Evolutionary conservation across 92 coral and sea anemone genomes (phyloP), one percentile per base, ranked within the genome.

Genomic region (Muricea muricata): DNA sequence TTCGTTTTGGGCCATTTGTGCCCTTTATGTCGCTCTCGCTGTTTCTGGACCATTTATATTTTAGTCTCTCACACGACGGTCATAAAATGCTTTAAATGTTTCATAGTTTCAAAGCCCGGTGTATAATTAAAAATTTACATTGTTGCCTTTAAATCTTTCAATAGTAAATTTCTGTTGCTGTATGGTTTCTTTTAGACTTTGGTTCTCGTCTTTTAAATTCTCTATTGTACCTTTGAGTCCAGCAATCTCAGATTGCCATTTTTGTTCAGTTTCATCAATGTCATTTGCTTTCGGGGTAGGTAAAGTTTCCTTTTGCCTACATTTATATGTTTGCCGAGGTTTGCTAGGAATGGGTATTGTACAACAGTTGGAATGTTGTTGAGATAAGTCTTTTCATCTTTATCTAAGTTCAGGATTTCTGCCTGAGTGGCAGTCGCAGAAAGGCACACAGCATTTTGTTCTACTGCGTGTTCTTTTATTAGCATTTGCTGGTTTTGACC

Each of bases 331-430:
- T 29, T 29, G 68, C 26, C 7, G 32, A 24, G 32, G 1, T 28
- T 63, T 15, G 35, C 37, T 63, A 28, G 70, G 70, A 41, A 55
- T 70, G 70, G 80, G 87, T 54, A 63, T 50, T 69, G 87, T 17
- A 54, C 65, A 68, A 82, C n/a, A 25, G 68, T 69, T 71, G 87
- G 80, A 20, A 50, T 39, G 57, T 82, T 47, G 54, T 52, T 23
- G 0, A 0, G 30, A 41, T 29, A 81, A 6, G 67, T 71, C 25
- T 65, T 35, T 41, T 30, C 75, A 69, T 12, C 24, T 69, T 69
- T 69, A 13, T 7, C 46, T 69, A 6, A 35, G 75, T 20, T 69
- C 75, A 34, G 75, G 48, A 69, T 69, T 69, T 2, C 75, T 31
- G 30, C 35, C 35, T 14, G 75, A 35, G 76, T 11, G 35, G 5